Evolutionary conservation across 1,140 invertebrate species (phyloP).

Genomic region (Dryas iulia): DNA sequence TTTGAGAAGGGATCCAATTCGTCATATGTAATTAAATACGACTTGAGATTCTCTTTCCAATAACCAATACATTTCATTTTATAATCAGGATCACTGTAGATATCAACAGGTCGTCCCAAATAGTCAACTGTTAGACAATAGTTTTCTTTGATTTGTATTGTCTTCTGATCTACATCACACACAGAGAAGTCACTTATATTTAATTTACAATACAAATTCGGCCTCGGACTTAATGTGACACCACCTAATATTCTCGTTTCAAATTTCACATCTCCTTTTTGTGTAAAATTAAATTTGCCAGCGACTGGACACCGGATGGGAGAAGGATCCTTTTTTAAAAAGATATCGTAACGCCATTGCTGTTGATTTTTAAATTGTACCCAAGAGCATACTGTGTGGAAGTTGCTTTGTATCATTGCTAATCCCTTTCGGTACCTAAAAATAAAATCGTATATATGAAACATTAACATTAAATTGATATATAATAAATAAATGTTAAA

Average conservation of each 20-base stretch:
- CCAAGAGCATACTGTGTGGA: slow-evolving; percentile 96
- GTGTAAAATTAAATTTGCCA: slow-evolving; percentile 96
- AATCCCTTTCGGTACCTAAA: slow-evolving; percentile 92
- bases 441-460: slow-evolving; percentile 7
- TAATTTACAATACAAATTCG: slow-evolving; percentile 95
- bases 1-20: slow-evolving; percentile 97
- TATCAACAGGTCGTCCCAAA: slow-evolving; percentile 94
- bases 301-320: slow-evolving; percentile 97
- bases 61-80: slow-evolving; percentile 98
- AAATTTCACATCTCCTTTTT: slow-evolving; percentile 93
- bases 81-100: slow-evolving; percentile 98
- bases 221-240: slow-evolving; percentile 94
- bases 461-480: no score
- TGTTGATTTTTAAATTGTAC: slow-evolving; percentile 92
- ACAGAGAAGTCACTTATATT: slow-evolving; percentile 97
- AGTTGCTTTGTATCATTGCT: slow-evolving; percentile 93
- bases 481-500: no score
- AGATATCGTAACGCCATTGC: slow-evolving; percentile 93
- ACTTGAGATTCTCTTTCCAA: slow-evolving; percentile 99
- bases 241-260: slow-evolving; percentile 96
- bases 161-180: slow-evolving; percentile 96
- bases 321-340: slow-evolving; percentile 94
- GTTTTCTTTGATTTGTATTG: slow-evolving; percentile 95
- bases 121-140: slow-evolving; percentile 98
- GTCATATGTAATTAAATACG: slow-evolving; percentile 98